A percentile compares a stretch with the other conserved stretches of the same genome.
Conservation (phyloP, 2,888 invertebrate species). For the Peribatodes rhomboidaria region DNA sequence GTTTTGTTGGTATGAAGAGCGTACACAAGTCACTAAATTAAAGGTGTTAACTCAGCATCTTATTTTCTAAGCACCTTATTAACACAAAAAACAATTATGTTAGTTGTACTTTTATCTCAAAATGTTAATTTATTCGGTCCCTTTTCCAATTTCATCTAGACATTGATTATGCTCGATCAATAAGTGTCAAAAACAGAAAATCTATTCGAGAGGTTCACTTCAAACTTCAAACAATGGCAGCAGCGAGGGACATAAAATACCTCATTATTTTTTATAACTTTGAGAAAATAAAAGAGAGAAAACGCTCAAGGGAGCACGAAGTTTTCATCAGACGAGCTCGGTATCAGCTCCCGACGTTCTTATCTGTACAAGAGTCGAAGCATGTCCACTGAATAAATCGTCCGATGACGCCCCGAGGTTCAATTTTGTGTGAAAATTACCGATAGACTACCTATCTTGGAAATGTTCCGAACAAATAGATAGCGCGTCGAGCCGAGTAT, state of each 20-base stretch:
- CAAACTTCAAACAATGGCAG: slow-evolving; percentile 65
- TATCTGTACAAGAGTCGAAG: slow-evolving; percentile 63
- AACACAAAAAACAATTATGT: background rate
- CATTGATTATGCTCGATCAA: slow-evolving; percentile 29
- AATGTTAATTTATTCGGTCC: background rate
- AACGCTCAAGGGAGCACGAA: slow-evolving; percentile 62
- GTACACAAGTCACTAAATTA: too few species aligned
- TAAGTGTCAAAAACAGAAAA: slow-evolving; percentile 42
- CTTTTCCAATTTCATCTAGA: slow-evolving; percentile 7
- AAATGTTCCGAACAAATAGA: slow-evolving; percentile 54
- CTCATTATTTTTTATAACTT: slow-evolving; percentile 79
- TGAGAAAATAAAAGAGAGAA: slow-evolving; percentile 69
- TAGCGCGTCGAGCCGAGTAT: slow-evolving; percentile 54
- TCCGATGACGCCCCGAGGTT: slow-evolving; percentile 68
- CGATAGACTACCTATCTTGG: slow-evolving; percentile 46
- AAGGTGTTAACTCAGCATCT: too few species aligned
- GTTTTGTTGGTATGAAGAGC: too few species aligned
- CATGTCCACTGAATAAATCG: slow-evolving; percentile 76
- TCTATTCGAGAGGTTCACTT: slow-evolving; percentile 45
- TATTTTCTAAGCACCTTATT: background rate
- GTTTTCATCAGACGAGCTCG: slow-evolving; percentile 65
- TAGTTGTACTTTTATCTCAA: background rate
- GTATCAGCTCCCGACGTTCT: slow-evolving; percentile 63
- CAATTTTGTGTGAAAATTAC: slow-evolving; percentile 78
- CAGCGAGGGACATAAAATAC: slow-evolving; percentile 71